These are phyloP conservation scores for Eilema depressum DNA, from an alignment of 2,888 invertebrate genomes.

Conservation along the genomic window DNA sequence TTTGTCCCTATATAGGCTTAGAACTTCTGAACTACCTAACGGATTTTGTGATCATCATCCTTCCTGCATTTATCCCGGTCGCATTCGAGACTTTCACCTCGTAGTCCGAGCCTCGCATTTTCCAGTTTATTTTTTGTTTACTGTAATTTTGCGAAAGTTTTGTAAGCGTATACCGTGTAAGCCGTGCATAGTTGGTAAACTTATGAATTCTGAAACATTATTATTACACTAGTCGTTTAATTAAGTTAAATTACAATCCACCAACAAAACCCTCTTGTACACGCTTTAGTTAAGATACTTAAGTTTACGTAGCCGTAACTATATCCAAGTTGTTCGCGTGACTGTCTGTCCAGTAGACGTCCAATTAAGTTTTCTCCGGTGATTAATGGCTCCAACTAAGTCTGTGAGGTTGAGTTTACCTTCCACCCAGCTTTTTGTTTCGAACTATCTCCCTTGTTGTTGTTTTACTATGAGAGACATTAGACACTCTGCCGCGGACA, in stretches of 20 bases:
- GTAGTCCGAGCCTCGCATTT: too few species aligned
- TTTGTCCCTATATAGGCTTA: not conserved
- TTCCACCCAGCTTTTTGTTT: conserved; percentile 40
- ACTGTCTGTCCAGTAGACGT: conserved; percentile 67
- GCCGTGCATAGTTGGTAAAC: too few species aligned
- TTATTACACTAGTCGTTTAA: not conserved
- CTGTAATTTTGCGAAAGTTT: too few species aligned
- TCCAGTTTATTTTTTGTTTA: not conserved
- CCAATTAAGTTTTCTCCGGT: conserved; percentile 79
- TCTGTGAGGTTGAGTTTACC: conserved; percentile 40
- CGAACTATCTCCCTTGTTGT: conserved; percentile 24
- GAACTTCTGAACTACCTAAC: not conserved
- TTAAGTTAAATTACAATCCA: not conserved
- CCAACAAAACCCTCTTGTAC: conserved; percentile 12
- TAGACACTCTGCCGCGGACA: not conserved
- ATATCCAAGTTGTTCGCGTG: conserved; percentile 60
- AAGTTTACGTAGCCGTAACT: conserved; percentile 39
- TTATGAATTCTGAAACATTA: not conserved
- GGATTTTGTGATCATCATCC: not conserved
- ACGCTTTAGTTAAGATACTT: conserved; percentile 17
- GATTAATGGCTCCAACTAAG: conserved; percentile 70
- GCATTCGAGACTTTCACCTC: too few species aligned
- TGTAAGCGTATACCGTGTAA: too few species aligned
- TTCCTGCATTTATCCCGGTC: too few species aligned
- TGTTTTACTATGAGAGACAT: not conserved